A percentile compares a stretch with the other conserved stretches of the same genome.
Conservation (phyloP, 2,113 vertebrate species). For the Pogona vitticeps region DNA sequence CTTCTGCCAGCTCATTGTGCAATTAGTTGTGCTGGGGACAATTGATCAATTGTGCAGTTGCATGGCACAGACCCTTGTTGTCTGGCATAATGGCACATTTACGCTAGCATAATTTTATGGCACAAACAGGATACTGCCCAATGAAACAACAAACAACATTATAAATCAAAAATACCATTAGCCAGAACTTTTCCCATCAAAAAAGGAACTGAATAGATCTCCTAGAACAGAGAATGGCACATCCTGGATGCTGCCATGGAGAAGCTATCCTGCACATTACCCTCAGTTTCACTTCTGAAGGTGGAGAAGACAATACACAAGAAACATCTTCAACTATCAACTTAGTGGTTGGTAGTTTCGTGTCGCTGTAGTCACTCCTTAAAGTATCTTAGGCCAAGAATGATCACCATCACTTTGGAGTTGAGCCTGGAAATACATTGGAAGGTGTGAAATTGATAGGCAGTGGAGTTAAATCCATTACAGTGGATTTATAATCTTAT, state of each 20-base stretch:
- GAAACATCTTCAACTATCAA: neutral
- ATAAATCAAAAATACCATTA: neutral
- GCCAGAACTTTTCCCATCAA: neutral
- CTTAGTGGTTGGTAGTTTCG: neutral
- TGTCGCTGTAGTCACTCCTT: neutral
- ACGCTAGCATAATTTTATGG: no score
- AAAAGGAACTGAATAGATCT: neutral
- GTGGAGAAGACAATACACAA: neutral
- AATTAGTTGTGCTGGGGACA: no score
- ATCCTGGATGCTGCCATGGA: neutral
- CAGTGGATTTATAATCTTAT: no score
- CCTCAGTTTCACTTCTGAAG: neutral
- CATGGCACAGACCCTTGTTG: no score
- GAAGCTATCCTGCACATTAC: neutral
- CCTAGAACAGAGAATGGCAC: neutral
- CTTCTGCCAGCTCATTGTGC: no score
- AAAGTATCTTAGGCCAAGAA: neutral
- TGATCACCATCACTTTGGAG: neutral
- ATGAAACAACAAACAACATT: no score
- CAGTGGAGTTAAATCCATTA: neutral
- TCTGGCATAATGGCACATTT: no score
- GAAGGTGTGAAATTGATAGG: neutral
- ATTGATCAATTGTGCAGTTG: no score
- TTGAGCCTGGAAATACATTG: neutral
- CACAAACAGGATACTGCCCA: no score